A percentile compares a stretch with the other conserved stretches of the same genome.
Evolutionary conservation across 2,888 invertebrate genomes (phyloP).

Genomic region (Notodonta ziczac): DNA sequence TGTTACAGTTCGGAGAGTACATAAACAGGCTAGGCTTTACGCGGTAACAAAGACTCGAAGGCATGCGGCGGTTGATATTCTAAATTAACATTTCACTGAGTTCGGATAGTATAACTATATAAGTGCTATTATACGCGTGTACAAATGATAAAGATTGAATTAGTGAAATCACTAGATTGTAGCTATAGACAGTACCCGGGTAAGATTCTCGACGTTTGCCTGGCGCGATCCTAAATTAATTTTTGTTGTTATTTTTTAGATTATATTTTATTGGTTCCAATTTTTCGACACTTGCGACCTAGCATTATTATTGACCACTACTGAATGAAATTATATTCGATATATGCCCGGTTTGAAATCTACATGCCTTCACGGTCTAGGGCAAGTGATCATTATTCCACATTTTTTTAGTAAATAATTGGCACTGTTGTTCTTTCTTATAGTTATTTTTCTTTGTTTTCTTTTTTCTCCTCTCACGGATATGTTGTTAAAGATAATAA

Average conservation of each 20-base stretch:
- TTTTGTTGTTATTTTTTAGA: slow-evolving; percentile 80
- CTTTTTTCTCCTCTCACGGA: slow-evolving; percentile 63
- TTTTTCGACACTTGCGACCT: slow-evolving; percentile 67
- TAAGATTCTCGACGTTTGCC: slow-evolving; percentile 51
- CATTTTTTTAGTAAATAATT: slow-evolving; percentile 66
- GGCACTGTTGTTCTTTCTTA: slow-evolving; percentile 80
- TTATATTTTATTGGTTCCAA: slow-evolving; percentile 76
- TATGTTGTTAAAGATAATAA: slow-evolving; percentile 75
- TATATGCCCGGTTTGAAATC: slow-evolving; percentile 37
- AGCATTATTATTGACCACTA: slow-evolving; percentile 63
- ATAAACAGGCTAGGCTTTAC: slow-evolving; percentile 21
- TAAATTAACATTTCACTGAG: slow-evolving; percentile 72
- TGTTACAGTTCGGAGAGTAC: slow-evolving; percentile 2
- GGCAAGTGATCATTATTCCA: slow-evolving; percentile 51
- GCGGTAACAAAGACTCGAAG: slow-evolving; percentile 9
- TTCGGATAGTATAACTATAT: slow-evolving; percentile 63
- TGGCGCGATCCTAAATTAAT: slow-evolving; percentile 58
- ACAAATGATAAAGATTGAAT: slow-evolving; percentile 76
- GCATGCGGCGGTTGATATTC: slow-evolving; percentile 49
- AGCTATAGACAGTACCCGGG: slow-evolving; percentile 45
- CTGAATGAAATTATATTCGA: slow-evolving; percentile 57
- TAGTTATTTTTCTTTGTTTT: slow-evolving; percentile 73
- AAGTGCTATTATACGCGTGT: slow-evolving; percentile 79
- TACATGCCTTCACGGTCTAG: slow-evolving; percentile 40
- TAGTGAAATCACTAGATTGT: slow-evolving; percentile 74